A percentile compares a stretch with the other conserved stretches of the same genome.
Evolutionary conservation across 2,888 invertebrate species (phyloP).

Genomic region (Drosophila lacicola): DNA sequence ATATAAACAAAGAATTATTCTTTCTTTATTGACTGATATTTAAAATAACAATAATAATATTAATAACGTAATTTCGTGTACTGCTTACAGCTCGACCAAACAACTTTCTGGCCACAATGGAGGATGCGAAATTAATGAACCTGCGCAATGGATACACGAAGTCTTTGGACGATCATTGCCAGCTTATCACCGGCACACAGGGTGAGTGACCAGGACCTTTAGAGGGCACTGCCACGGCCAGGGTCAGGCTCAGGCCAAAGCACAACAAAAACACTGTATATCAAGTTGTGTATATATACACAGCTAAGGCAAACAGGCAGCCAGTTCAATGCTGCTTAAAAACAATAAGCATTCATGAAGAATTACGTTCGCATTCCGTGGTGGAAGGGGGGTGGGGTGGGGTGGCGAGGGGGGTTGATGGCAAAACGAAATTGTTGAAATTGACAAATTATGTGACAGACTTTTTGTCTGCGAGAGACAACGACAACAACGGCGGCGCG

Average conservation of each 20-base stretch:
- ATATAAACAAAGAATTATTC: too few relatives aligned
- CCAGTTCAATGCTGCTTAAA: constrained; percentile 31
- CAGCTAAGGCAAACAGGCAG: constrained; percentile 18
- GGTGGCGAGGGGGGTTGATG: not conserved
- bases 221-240: constrained; percentile 17
- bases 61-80: not conserved
- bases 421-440: constrained; percentile 65
- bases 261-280: constrained; percentile 2
- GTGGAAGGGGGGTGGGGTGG: constrained; percentile 4
- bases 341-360: constrained; percentile 65
- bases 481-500: constrained; percentile 29
- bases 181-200: constrained; percentile 62
- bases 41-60: not conserved
- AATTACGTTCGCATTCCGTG: constrained; percentile 55
- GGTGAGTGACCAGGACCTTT: constrained; percentile 56
- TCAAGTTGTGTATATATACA: constrained; percentile 4
- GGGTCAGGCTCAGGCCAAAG: constrained; percentile 25
- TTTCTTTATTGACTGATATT: not conserved
- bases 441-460: constrained; percentile 80
- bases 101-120: constrained; percentile 45
- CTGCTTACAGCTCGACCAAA: constrained; percentile 24
- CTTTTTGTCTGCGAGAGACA: constrained; percentile 64
- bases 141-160: constrained; percentile 68
- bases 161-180: constrained; percentile 70
- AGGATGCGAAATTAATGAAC: constrained; percentile 69